A percentile compares a stretch with the other conserved stretches of the same genome.
Evolutionary conservation across 2,113 vertebrate genomes (phyloP).

Genomic region (Trogon surrucura): DNA sequence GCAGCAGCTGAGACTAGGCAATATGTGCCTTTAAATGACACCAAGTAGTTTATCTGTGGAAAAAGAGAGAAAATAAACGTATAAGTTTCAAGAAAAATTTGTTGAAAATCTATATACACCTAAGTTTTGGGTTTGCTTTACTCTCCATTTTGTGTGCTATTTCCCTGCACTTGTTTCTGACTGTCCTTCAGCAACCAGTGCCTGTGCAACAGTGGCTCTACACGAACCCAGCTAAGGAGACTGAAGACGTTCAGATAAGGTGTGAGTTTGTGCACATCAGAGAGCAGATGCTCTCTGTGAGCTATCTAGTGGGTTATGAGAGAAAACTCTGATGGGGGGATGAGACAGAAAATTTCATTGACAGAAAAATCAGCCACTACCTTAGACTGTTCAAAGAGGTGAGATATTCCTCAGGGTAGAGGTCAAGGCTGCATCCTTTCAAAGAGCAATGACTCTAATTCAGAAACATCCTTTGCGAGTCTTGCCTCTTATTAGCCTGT

Average conservation of each 20-base stretch:
- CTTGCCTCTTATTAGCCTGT: neutral
- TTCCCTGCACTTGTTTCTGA: neutral
- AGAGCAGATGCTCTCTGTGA: neutral
- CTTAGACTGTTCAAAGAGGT: neutral
- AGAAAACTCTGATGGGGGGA: neutral
- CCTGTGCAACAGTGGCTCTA: neutral
- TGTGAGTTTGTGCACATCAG: neutral
- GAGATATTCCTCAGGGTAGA: neutral
- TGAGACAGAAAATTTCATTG: neutral
- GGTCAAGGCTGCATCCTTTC: neutral
- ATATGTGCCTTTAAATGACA: neutral
- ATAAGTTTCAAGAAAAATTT: neutral
- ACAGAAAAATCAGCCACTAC: neutral
- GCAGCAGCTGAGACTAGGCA: neutral
- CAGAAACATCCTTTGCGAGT: neutral
- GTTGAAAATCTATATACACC: neutral
- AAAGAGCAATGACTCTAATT: neutral
- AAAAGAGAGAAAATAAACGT: neutral
- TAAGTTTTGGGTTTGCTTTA: neutral
- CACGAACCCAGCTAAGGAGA: neutral
- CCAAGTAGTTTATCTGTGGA: neutral
- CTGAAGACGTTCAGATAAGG: neutral
- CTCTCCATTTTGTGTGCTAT: neutral
- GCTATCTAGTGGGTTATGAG: neutral
- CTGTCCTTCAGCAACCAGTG: neutral